Percentiles rank a stretch among this genome's conserved stretches.
These are phyloP conservation scores for Callocephalon fimbriatum DNA, from an alignment of 2,113 vertebrate species.

Conservation along the genomic window DNA sequence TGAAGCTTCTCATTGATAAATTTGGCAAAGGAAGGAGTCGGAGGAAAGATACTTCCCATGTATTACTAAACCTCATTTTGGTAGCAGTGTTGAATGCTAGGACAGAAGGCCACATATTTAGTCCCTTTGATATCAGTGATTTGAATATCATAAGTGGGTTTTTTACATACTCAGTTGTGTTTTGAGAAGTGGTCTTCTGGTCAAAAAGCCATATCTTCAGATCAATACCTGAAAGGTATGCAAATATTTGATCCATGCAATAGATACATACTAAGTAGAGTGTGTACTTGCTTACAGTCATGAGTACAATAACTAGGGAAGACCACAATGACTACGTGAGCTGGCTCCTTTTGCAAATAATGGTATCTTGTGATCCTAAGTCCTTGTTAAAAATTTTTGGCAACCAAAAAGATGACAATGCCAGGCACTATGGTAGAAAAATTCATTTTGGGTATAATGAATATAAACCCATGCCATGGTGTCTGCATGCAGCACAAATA, in stretches of 20 bases:
- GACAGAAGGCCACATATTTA: not conserved
- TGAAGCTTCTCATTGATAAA: not conserved
- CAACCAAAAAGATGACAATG: not conserved
- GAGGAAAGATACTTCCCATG: not conserved
- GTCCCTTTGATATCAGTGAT: not conserved
- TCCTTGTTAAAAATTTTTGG: not conserved
- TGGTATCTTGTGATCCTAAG: not conserved
- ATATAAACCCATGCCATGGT: not conserved
- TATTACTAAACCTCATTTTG: not conserved
- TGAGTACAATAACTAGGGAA: not conserved
- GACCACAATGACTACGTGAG: not conserved
- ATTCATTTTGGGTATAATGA: not conserved
- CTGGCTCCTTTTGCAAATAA: not conserved
- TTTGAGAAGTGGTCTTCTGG: not conserved
- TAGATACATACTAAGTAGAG: fast-evolving
- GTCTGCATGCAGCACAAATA: not conserved
- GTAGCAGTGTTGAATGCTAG: not conserved
- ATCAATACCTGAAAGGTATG: not conserved
- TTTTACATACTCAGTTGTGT: not conserved
- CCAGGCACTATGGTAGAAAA: not conserved
- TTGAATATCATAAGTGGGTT: not conserved
- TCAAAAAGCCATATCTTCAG: not conserved
- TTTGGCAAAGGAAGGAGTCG: not conserved
- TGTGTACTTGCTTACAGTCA: not conserved
- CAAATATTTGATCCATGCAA: not conserved